Percentiles rank a stretch among this genome's conserved stretches.
These are phyloP conservation scores for Ptychobarbus kaznakovi DNA, from an alignment of 2,797 vertebrate genomes.

Conservation along the genomic window DNA sequence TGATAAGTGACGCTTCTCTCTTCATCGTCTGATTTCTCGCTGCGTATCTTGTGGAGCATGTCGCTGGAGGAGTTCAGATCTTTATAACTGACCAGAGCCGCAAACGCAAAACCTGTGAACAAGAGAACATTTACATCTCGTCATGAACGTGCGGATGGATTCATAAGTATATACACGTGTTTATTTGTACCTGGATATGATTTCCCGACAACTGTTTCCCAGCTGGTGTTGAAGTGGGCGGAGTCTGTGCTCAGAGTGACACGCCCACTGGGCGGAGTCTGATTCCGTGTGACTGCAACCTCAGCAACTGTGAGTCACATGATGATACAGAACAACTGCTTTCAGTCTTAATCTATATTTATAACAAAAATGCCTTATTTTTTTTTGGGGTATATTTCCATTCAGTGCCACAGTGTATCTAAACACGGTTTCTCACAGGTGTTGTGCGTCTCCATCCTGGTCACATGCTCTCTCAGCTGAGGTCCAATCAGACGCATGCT, in stretches of 20 bases:
- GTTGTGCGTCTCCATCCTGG: conserved; percentile 28
- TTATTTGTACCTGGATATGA: conserved; percentile 71
- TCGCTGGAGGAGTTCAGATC: conserved; percentile 53
- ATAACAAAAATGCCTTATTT: neutral
- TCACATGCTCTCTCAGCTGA: conserved; percentile 41
- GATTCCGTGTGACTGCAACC: conserved; percentile 67
- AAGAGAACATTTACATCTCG: neutral
- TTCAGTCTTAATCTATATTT: neutral
- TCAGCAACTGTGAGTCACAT: conserved; percentile 64
- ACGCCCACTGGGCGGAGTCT: conserved; percentile 66
- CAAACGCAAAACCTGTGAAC: conserved; percentile 59
- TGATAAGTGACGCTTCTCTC: neutral
- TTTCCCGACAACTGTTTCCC: conserved; percentile 72
- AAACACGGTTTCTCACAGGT: conserved; percentile 13
- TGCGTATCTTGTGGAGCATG: conserved; percentile 27
- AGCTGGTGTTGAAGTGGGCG: conserved; percentile 70
- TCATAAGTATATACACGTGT: neutral
- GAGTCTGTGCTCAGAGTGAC: conserved; percentile 68
- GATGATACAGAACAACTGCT: neutral
- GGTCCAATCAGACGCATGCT: conserved; percentile 55
- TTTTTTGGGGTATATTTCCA: neutral
- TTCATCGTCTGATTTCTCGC: rapidly evolving
- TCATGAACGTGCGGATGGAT: neutral
- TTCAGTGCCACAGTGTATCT: neutral
- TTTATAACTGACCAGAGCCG: conserved; percentile 67